Evolutionary conservation across 92 coral and sea anemone genomes (phyloP).

Genomic region (Phymanthus crucifer): DNA sequence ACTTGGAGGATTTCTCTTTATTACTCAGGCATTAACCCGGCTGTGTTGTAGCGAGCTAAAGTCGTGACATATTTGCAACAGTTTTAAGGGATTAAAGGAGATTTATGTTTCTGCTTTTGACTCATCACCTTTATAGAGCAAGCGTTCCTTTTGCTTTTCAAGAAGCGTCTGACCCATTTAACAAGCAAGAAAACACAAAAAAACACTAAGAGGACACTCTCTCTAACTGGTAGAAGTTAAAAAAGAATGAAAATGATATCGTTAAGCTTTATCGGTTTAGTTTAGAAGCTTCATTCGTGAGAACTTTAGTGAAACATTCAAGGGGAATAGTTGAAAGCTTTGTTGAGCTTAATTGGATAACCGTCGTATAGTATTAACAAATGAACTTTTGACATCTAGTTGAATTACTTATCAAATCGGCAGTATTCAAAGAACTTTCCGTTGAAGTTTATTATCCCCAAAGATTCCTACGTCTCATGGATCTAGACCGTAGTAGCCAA

Average conservation of each 20-base stretch:
- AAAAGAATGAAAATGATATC: not conserved
- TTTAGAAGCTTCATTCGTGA: not conserved
- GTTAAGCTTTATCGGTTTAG: not conserved
- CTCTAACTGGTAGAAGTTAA: not conserved
- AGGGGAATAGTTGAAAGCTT: not conserved
- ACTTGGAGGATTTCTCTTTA: too few relatives aligned
- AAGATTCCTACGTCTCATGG: too few relatives aligned
- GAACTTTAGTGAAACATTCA: not conserved
- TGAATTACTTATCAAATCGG: not conserved
- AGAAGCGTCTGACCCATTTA: not conserved
- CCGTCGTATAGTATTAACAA: not conserved
- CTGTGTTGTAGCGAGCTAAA: not conserved
- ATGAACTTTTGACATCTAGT: conserved; percentile 12
- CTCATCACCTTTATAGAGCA: not conserved
- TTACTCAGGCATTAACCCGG: not conserved
- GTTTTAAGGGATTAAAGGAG: conserved; percentile 5
- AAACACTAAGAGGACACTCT: not conserved
- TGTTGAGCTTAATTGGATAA: not conserved
- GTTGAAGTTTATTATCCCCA: not conserved
- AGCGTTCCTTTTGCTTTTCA: not conserved
- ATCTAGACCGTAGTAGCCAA: too few relatives aligned
- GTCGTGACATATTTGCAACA: not conserved
- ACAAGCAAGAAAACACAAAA: not conserved
- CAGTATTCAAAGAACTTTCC: not conserved
- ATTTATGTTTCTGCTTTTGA: conserved; percentile 10